phyloP scores from a whole-genome alignment of 2,888 invertebrate genomes.

The Timema cristinae region DNA sequence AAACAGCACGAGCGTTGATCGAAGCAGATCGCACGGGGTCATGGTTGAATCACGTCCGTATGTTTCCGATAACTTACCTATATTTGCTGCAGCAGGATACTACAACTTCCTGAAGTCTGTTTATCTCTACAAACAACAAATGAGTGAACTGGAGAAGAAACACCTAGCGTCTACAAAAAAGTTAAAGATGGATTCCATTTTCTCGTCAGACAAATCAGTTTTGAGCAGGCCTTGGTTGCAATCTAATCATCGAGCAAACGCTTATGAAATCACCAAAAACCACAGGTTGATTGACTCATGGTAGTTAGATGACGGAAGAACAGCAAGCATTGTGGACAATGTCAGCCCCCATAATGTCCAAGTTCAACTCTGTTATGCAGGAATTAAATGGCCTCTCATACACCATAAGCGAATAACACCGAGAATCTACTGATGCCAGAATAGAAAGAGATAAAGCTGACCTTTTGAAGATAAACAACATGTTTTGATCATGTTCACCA shows the following conservation, averaged over 20 bases:
- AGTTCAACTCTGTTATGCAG: not conserved
- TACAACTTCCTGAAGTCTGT: not conserved
- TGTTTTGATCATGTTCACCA: too few relatives aligned
- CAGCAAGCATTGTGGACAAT: constrained; percentile 6
- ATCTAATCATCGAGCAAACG: not conserved
- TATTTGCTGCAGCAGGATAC: not conserved
- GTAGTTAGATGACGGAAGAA: not conserved
- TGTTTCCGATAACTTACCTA: not conserved
- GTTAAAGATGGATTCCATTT: not conserved
- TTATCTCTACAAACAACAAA: not conserved
- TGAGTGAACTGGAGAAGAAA: not conserved
- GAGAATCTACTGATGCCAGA: not conserved
- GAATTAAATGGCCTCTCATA: not conserved
- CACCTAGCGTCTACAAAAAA: not conserved
- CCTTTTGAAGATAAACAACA: not conserved
- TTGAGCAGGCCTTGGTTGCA: not conserved
- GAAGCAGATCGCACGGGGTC: constrained; percentile 7
- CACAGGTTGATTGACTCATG: not conserved
- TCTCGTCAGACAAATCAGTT: not conserved
- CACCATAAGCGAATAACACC: not conserved
- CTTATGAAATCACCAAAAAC: not conserved
- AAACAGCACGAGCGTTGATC: not conserved
- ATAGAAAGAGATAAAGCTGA: not conserved
- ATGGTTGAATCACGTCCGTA: not conserved
- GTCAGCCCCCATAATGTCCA: not conserved